A percentile compares a stretch with the other conserved stretches of the same genome.
phyloP scores from a whole-genome alignment of 2,888 invertebrate genomes.

The Prosapia bicincta region DNA sequence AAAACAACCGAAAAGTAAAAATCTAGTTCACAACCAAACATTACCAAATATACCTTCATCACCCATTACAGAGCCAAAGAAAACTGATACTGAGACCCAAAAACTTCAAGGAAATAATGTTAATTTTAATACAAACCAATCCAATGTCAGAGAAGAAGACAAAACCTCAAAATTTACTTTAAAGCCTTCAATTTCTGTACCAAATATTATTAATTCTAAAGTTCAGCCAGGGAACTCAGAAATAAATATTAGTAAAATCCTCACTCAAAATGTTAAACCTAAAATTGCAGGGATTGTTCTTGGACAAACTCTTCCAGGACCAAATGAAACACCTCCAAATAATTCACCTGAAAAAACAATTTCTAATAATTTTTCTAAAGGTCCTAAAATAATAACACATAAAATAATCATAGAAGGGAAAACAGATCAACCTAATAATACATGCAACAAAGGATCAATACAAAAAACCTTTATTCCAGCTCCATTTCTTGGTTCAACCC shows the following conservation, averaged over 20 bases:
- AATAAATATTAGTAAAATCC: constrained; percentile 19
- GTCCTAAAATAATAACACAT: constrained; percentile 28
- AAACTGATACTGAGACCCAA: not conserved
- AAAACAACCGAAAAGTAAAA: constrained; percentile 12
- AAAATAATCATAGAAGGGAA: constrained; percentile 29
- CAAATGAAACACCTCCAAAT: not conserved
- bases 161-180: constrained; percentile 9
- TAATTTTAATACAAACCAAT: not conserved
- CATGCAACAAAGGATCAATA: not conserved
- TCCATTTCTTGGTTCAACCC: not conserved
- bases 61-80: not conserved
- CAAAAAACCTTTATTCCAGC: not conserved
- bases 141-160: not conserved
- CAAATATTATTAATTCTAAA: constrained; percentile 7
- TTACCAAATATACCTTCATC: not conserved
- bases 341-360: not conserved
- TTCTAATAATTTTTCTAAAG: not conserved
- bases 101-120: not conserved
- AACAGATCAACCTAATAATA: not conserved
- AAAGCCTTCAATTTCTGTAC: constrained; percentile 10
- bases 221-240: constrained; percentile 7
- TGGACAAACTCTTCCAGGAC: constrained; percentile 21
- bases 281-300: constrained; percentile 31
- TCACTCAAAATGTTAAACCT: constrained; percentile 23
- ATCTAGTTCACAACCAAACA: not conserved